Conservation (phyloP, 2,797 vertebrate genomes). For the Onychomys torridus region DNA sequence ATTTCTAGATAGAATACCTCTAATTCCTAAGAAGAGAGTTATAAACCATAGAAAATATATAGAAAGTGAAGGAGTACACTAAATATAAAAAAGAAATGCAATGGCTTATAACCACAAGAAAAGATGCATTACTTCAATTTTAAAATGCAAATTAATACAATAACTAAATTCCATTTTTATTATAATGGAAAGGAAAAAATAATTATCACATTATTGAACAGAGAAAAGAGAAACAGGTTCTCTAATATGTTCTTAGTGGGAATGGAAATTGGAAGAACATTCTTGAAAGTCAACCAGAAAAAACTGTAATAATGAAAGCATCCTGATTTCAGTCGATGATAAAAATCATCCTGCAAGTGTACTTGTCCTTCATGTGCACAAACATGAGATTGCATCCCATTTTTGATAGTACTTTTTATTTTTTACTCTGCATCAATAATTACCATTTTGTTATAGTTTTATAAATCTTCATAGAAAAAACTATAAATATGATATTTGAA, state of each 20-base stretch:
- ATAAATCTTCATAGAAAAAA: not conserved
- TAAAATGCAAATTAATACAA: conserved; percentile 71
- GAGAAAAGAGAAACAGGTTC: conserved; percentile 3
- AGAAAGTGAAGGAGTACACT: conserved; percentile 72
- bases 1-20: conserved; percentile 67
- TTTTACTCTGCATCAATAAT: conserved; percentile 30
- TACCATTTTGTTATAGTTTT: conserved; percentile 19
- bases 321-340: not conserved
- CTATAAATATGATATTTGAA: not conserved
- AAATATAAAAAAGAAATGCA: conserved; percentile 76
- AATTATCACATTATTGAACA: conserved; percentile 59
- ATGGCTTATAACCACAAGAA: conserved; percentile 65
- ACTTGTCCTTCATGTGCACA: conserved; percentile 9
- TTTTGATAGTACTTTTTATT: conserved; percentile 6
- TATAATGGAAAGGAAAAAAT: conserved; percentile 70
- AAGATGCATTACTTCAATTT: conserved; percentile 63
- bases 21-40: conserved; percentile 71
- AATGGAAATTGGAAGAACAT: conserved; percentile 41
- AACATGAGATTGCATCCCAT: conserved; percentile 32
- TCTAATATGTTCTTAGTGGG: conserved; percentile 1
- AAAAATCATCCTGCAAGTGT: not conserved
- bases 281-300: conserved; percentile 53
- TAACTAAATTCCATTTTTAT: conserved; percentile 58
- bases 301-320: conserved; percentile 8
- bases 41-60: conserved; percentile 75